Conservation (phyloP, 2,113 vertebrate species). For the Puntigrus tetrazona region DNA sequence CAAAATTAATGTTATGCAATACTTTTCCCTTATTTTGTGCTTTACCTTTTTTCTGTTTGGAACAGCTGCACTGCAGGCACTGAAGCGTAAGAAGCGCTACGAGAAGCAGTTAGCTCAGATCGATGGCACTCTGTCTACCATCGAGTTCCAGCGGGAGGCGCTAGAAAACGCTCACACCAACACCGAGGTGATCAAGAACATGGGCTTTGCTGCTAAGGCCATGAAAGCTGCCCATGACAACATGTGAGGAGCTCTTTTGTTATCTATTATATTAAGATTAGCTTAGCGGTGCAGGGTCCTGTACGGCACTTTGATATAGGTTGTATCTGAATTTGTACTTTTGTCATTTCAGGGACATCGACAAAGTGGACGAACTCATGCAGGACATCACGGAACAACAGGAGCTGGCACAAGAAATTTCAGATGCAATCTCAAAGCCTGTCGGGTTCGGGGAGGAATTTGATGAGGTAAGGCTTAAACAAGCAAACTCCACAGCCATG, state of each 20-base stretch:
- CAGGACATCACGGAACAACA: constrained; percentile 98
- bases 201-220: constrained; percentile 94
- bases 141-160: constrained; percentile 96
- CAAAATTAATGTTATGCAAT: neutral
- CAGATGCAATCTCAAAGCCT: constrained; percentile 96
- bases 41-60: constrained; percentile 20
- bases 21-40: neutral
- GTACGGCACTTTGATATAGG: neutral
- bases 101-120: constrained; percentile 97
- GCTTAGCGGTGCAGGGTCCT: neutral
- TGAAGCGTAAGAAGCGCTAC: constrained; percentile 97
- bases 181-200: constrained; percentile 98
- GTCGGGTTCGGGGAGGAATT: constrained; percentile 95
- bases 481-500: neutral
- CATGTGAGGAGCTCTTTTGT: constrained; percentile 81
- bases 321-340: neutral
- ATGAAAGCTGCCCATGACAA: constrained; percentile 97
- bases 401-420: constrained; percentile 96
- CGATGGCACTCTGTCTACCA: constrained; percentile 93
- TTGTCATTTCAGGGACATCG: constrained; percentile 86
- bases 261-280: neutral
- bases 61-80: constrained; percentile 91
- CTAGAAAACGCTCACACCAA: constrained; percentile 99
- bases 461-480: constrained; percentile 84
- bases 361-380: constrained; percentile 98